phyloP scores from a whole-genome alignment of 2,888 invertebrate genomes.

The Volucella zonaria region DNA sequence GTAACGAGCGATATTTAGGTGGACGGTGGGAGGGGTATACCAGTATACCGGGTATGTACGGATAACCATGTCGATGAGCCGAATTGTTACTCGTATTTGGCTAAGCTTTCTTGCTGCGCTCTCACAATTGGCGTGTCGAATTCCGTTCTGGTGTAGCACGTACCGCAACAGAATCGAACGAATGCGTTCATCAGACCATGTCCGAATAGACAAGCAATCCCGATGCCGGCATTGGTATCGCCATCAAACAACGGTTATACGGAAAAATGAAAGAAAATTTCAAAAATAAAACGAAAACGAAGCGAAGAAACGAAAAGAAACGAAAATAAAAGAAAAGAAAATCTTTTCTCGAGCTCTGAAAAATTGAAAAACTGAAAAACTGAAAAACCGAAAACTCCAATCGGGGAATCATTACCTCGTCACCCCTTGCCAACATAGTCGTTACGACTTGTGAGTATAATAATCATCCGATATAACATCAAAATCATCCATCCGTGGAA shows the following conservation, averaged over 20 bases:
- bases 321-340: slow-evolving; percentile 9
- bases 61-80: slow-evolving; percentile 7
- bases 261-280: slow-evolving; percentile 8
- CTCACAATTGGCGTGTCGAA: slow-evolving; percentile 72
- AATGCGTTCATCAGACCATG: slow-evolving; percentile 66
- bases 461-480: slow-evolving; percentile 61
- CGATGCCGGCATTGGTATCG: no score
- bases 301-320: slow-evolving; percentile 20
- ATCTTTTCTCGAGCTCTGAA: no score
- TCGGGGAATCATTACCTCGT: slow-evolving; percentile 49
- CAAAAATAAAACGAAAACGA: background rate
- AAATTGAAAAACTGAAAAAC: slow-evolving; percentile 15
- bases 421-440: slow-evolving; percentile 37
- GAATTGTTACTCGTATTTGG: slow-evolving; percentile 53
- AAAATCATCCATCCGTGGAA: slow-evolving; percentile 62
- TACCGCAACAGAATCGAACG: slow-evolving; percentile 66
- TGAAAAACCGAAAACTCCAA: slow-evolving; percentile 43
- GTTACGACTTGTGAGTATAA: slow-evolving; percentile 51
- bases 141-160: slow-evolving; percentile 74
- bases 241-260: slow-evolving; percentile 32
- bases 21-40: no score
- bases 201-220: slow-evolving; percentile 38
- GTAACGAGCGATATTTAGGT: background rate
- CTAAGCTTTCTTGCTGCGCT: slow-evolving; percentile 70
- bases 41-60: background rate